Base-by-base conservation (phyloP, 2,797 vertebrate genomes). In the Lycodopsis pacificus region DNA sequence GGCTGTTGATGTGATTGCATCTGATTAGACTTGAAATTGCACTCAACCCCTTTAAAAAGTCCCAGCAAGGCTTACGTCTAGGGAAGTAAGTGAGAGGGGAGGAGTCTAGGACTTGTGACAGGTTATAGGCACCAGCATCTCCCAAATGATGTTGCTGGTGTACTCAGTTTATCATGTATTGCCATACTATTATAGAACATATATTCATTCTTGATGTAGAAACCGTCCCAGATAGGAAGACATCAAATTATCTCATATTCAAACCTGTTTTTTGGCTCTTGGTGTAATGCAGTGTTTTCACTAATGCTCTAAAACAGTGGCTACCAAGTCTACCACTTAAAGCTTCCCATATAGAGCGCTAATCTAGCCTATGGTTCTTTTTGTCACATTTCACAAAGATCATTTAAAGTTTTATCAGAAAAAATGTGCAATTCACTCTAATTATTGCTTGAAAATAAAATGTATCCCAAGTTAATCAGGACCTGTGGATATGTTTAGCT, bases 1-100 rank as follows among this genome's bases (percentile, higher is more conserved):
- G 83, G 81, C 68, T 82, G 69, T 72, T 93, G 92, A 93, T 82
- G 87, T 90, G 89, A 93, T 91, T 77, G 80, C 66, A 88, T 91
- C 68, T 88, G 92, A 93, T 91, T 80, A 76, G 79, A 92, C 73
- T 72, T 81, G 69, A 84, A 86, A 82, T 64, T 83, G 80, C 83
- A 86, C 87, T 87, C 86, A 78, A 73, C 32, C 46, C 42, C 68
- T 79, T 61, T 36, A 67, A 68, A 85, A 88, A 68, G 65, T 85
- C 65, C 53, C 79, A 44, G 51, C 14, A 56, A 80, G 78, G 63
- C 65, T 75, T 25, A 71, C 11, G 7, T 86, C 62, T 34, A 30
- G 20, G 20, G 15, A 65, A 71, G 61, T 42, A 20, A 48, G 32
- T 38, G 30, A 36, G 3, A 30, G 36, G 9, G 57, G 42, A 73